Evolutionary conservation across 2,113 vertebrate genomes (phyloP).

Genomic region (Cisticola juncidis): DNA sequence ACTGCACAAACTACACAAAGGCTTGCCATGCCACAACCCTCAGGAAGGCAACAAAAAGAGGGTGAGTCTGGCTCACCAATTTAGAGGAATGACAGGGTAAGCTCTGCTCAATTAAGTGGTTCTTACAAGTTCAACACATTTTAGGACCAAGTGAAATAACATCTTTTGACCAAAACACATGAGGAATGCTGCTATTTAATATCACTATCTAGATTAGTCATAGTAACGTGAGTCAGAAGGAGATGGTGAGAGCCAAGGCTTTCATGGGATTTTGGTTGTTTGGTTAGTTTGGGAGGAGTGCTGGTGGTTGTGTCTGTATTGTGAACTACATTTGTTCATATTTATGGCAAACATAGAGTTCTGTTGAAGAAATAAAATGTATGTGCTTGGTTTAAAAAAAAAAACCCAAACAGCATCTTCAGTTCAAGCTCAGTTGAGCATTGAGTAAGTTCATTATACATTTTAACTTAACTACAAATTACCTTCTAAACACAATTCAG

Average conservation of each 20-base stretch:
- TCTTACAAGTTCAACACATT: neutral
- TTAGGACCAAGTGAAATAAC: neutral
- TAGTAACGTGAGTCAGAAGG: neutral
- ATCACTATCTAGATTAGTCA: neutral
- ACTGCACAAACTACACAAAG: neutral
- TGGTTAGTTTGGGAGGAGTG: fast-evolving
- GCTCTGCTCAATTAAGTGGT: neutral
- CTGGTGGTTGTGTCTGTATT: neutral
- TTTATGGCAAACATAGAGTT: neutral
- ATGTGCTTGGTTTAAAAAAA: neutral
- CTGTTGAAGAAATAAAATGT: neutral
- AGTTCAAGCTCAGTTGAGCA: neutral
- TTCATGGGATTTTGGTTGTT: neutral
- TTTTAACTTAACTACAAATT: neutral
- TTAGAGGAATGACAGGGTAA: neutral
- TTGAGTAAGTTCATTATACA: neutral
- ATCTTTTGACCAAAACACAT: neutral
- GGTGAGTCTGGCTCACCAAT: neutral
- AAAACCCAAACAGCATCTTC: fast-evolving
- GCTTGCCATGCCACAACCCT: fast-evolving
- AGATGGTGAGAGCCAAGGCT: neutral
- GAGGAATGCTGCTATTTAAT: neutral
- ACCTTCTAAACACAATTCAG: neutral
- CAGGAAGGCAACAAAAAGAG: fast-evolving
- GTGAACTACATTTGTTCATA: neutral